Percentiles rank a stretch among this genome's conserved stretches.
phyloP scores from a whole-genome alignment of 2,888 invertebrate species.

The Chrysolina haemoptera region DNA sequence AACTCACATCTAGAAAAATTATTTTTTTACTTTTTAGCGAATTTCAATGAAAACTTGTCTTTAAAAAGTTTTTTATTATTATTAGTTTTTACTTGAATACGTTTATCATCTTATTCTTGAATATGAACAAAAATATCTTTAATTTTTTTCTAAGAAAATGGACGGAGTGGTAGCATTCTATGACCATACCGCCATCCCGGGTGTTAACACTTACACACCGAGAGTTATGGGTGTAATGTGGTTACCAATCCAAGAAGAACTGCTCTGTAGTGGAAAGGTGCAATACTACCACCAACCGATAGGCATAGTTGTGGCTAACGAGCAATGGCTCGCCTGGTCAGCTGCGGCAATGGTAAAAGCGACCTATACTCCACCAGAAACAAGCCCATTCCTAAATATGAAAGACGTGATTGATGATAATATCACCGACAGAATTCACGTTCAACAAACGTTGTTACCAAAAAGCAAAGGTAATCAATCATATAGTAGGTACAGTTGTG shows the following conservation, averaged over 20 bases:
- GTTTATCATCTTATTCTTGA: too few relatives aligned
- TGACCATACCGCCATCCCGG: slow-evolving; percentile 80
- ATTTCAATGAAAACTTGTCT: too few relatives aligned
- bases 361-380: slow-evolving; percentile 70
- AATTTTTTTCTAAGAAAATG: slow-evolving; percentile 72
- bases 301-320: slow-evolving; percentile 81
- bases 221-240: slow-evolving; percentile 21
- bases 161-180: slow-evolving; percentile 79
- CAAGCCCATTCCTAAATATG: slow-evolving; percentile 69
- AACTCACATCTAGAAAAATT: too few relatives aligned
- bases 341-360: slow-evolving; percentile 75
- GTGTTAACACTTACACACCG: slow-evolving; percentile 75
- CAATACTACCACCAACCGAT: slow-evolving; percentile 82
- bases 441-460: slow-evolving; percentile 66
- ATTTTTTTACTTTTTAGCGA: too few relatives aligned
- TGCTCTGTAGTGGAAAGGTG: slow-evolving; percentile 72
- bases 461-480: slow-evolving; percentile 62
- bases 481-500: too few relatives aligned
- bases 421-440: slow-evolving; percentile 67
- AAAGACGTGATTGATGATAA: slow-evolving; percentile 72
- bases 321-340: slow-evolving; percentile 73
- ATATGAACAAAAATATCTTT: background rate
- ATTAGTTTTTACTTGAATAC: too few relatives aligned
- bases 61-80: too few relatives aligned
- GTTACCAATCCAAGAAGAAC: slow-evolving; percentile 67